A percentile compares a stretch with the other conserved stretches of the same genome.
phyloP scores from a whole-genome alignment of 2,888 invertebrate species.

The Megastigmus dorsalis region DNA sequence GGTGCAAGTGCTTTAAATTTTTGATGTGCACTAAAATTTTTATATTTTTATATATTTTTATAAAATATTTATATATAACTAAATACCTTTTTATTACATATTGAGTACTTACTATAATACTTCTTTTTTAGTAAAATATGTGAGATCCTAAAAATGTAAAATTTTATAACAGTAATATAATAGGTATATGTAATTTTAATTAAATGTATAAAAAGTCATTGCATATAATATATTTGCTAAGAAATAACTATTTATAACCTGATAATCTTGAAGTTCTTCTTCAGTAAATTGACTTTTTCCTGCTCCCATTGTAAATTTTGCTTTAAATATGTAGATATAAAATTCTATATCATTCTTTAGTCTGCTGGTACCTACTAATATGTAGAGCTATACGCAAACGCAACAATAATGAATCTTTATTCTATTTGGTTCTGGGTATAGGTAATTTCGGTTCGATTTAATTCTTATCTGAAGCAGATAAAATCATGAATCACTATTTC shows the following conservation, averaged over 20 bases:
- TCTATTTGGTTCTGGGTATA: no score
- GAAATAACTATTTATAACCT: constrained; percentile 79
- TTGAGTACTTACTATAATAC: constrained; percentile 86
- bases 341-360: no score
- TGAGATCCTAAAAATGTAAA: constrained; percentile 84
- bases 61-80: constrained; percentile 42
- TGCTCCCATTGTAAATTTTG: constrained; percentile 89
- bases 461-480: no score
- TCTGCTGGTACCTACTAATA: no score
- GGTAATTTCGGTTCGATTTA: no score
- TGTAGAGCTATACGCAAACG: no score
- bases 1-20: constrained; percentile 93
- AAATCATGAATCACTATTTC: no score
- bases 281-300: constrained; percentile 89
- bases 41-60: constrained; percentile 32
- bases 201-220: not conserved
- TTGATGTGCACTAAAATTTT: constrained; percentile 88
- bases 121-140: constrained; percentile 95
- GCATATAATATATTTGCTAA: constrained; percentile 29
- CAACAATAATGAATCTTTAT: no score
- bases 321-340: constrained; percentile 13
- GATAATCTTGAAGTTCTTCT: constrained; percentile 92
- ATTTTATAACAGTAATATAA: constrained; percentile 8
- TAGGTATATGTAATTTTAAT: not conserved
- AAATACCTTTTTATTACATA: not conserved